Evolutionary conservation across 2,888 invertebrate species (phyloP), one percentile per base, ranked within the genome.

Genomic region (Agriopis marginaria): DNA sequence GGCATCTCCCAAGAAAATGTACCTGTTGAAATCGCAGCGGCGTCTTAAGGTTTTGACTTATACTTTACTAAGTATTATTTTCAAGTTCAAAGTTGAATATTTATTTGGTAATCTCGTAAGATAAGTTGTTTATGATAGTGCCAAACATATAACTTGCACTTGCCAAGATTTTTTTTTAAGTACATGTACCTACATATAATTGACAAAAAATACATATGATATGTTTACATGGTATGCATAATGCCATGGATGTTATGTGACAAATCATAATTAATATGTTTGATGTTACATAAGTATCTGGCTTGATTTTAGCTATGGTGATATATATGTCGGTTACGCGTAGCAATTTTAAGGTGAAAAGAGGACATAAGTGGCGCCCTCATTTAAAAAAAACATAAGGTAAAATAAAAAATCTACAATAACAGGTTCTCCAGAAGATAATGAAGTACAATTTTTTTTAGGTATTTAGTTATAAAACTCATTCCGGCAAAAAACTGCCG

Each of bases 21-120:
- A 68, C 84, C 89, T 3, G 85, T 92, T 44, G 93, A 93, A 85
- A 93, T 93, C 61, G 88, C 89, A 70, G 92, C 93, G 67, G 90
- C 92, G 44, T 93, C 91, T 69, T 93, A 91, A 90, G 71, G 51
- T 50, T 45, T 50, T 14, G 7, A 51, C 6, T 40, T 59, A 6
- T n/a, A 0, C 49, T 39, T 49, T 49, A 39, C 14, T 49, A 60
- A 54, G 39, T 60, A 60, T 63, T 53, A 56, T 58, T 67, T 61
- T 55, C 32, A 68, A 68, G 62, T 68, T 68, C 68, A 71, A 68
- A 66, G 68, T 63, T 65, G 12, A 54, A 50, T 68, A 68, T 68
- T 62, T 63, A 66, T 68, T 63, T 66, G 53, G 17, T 65, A 66
- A 61, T 69, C 56, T 55, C 69, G 50, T 63, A 61, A 51, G 42